Evolutionary conservation across 2,113 vertebrate species (phyloP).

Genomic region (Caranx ignobilis): DNA sequence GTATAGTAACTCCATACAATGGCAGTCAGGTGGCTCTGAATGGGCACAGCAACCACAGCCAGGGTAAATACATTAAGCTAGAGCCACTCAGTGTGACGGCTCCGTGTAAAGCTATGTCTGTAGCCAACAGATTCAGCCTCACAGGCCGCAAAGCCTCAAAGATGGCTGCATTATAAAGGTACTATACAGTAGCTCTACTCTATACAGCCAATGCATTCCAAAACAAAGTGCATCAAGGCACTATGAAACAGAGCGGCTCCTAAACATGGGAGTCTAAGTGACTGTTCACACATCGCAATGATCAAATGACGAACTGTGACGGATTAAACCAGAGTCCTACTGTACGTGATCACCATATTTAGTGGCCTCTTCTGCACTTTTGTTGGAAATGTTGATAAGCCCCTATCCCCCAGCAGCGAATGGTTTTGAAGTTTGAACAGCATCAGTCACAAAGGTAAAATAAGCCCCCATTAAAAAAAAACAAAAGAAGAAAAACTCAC

Average conservation of each 20-base stretch:
- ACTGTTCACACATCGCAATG: conserved; percentile 61
- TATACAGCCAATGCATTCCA: conserved; percentile 67
- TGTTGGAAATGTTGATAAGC: conserved; percentile 67
- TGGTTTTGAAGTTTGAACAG: conserved; percentile 73
- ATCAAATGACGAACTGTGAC: conserved; percentile 61
- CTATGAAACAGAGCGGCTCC: conserved; percentile 79
- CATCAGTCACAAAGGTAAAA: conserved; percentile 65
- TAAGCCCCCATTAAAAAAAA: conserved; percentile 15
- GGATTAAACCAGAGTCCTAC: conserved; percentile 64
- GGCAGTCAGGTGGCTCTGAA: conserved; percentile 62
- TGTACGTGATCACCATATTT: conserved; percentile 66
- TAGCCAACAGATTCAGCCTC: conserved; percentile 48
- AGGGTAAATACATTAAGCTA: conserved; percentile 51
- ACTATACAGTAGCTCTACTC: conserved; percentile 76
- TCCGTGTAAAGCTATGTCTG: conserved; percentile 60
- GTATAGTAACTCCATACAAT: conserved; percentile 73
- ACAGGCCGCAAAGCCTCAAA: conserved; percentile 44
- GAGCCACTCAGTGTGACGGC: conserved; percentile 33
- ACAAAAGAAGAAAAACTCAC: conserved; percentile 22
- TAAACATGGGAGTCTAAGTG: conserved; percentile 76
- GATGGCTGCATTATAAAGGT: conserved; percentile 66
- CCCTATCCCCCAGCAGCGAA: conserved; percentile 76
- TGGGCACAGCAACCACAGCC: conserved; percentile 42
- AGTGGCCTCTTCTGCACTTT: conserved; percentile 73
- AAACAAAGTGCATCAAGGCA: conserved; percentile 85